Evolutionary conservation across 2,888 invertebrate genomes (phyloP), one percentile per base, ranked within the genome.

Genomic region (Mechanitis messenoides): DNA sequence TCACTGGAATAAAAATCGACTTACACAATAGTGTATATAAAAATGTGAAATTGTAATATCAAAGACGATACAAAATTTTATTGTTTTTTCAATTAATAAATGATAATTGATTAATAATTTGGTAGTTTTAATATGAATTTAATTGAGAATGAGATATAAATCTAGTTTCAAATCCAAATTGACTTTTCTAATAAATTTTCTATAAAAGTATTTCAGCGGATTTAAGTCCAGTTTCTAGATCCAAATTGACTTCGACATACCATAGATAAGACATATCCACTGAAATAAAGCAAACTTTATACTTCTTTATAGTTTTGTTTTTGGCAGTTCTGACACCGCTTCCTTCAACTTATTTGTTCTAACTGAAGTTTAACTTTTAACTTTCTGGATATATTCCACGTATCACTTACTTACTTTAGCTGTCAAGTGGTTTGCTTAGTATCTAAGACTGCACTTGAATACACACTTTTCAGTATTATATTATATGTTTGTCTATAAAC

Each of bases 271-370:
- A 79, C 87, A 81, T 87, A 86, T 86, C 86, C 80, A 77, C 82
- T 76, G 86, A 81, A 86, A 84, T 87, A 83, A 83, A 85, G 80
- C 85, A 81, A 89, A 90, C 84, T 90, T 91, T 90, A 91, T 90
- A 87, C 90, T 89, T 90, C 84, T 90, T 91, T 90, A 91, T 90
- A 87, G 91, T 89, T 90, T 90, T 91, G 90, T 91, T 91, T 90
- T 90, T 90, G 88, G 85, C 88, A 89, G 88, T 90, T 90, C 84
- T 87, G 89, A 90, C 90, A 83, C 78, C 79, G 81, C 83, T 83
- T 84, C 86, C 84, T 82, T 87, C 86, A 87, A 85, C 85, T 87
- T 88, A 88, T 88, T 89, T 88, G 87, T 87, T 87, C 81, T 79
- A 80, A 84, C 81, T 77, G 82, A 76, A 78, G 80, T 79, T 80